phyloP scores from a whole-genome alignment of 2,888 invertebrate genomes.

The Beris chalybata region DNA sequence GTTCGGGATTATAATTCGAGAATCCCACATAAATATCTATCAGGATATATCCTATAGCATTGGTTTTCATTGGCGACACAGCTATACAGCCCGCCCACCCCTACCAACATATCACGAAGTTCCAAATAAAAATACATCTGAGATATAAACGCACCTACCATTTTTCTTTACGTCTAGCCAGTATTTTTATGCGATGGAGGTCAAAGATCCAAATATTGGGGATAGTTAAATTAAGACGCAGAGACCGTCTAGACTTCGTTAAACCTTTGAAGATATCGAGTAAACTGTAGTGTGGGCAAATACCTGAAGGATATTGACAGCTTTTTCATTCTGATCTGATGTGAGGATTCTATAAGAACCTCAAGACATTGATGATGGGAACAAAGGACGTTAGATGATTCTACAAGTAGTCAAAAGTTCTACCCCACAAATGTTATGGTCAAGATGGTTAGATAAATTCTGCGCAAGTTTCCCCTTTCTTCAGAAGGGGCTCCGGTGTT shows the following conservation, averaged over 20 bases:
- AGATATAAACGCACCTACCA: no score
- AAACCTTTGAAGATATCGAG: conserved; percentile 23
- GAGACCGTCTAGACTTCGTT: conserved; percentile 23
- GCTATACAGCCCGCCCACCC: no score
- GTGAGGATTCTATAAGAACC: not conserved
- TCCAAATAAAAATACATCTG: no score
- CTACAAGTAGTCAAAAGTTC: conserved; percentile 13
- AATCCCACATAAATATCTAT: no score
- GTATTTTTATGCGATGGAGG: no score
- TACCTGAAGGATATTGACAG: not conserved
- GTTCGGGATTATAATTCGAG: no score
- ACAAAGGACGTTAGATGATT: not conserved
- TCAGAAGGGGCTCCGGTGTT: no score
- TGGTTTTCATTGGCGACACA: no score
- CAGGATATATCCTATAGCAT: no score
- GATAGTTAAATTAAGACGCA: conserved; percentile 1
- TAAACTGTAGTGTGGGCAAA: conserved; percentile 2
- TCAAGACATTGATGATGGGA: not conserved
- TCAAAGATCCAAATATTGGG: not conserved
- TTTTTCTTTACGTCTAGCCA: no score
- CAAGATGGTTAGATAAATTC: conserved; percentile 7
- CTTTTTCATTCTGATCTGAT: no score
- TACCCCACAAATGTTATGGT: conserved; percentile 1
- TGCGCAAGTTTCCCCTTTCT: conserved; percentile 9
- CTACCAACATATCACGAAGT: no score